phyloP scores from a whole-genome alignment of 1,140 invertebrate genomes.

The Laupala kohalensis region DNA sequence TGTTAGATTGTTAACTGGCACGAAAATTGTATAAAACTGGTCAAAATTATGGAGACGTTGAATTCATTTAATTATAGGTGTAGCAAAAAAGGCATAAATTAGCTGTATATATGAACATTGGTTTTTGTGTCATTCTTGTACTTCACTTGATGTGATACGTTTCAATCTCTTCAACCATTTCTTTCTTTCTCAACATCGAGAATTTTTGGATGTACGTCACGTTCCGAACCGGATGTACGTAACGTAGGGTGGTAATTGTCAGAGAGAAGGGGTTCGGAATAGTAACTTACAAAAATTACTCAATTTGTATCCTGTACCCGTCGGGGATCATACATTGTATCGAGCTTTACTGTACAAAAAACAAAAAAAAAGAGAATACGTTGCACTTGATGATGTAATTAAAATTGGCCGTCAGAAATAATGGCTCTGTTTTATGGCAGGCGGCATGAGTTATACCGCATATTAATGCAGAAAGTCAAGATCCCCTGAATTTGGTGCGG shows the following conservation, averaged over 20 bases:
- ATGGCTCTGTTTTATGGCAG: not conserved
- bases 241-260: not conserved
- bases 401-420: not conserved
- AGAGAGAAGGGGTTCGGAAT: not conserved
- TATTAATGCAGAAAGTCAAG: not conserved
- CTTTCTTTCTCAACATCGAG: too few species aligned
- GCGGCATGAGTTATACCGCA: not conserved
- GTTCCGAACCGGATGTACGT: not conserved
- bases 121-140: too few species aligned
- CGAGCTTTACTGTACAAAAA: too few species aligned
- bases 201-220: not conserved
- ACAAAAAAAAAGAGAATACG: too few species aligned
- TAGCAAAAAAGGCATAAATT: too few species aligned
- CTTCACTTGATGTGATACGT: too few species aligned
- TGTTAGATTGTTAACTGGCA: too few species aligned
- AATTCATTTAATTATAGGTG: too few species aligned
- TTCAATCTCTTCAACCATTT: too few species aligned
- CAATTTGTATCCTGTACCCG: not conserved
- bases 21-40: too few species aligned
- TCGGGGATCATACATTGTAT: not conserved
- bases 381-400: not conserved
- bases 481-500: not conserved
- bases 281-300: not conserved
- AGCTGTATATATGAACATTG: too few species aligned
- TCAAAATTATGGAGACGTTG: too few species aligned